A percentile compares a stretch with the other conserved stretches of the same genome.
Conservation (phyloP, 2,888 invertebrate species). For the Willowsia nigromaculata region DNA sequence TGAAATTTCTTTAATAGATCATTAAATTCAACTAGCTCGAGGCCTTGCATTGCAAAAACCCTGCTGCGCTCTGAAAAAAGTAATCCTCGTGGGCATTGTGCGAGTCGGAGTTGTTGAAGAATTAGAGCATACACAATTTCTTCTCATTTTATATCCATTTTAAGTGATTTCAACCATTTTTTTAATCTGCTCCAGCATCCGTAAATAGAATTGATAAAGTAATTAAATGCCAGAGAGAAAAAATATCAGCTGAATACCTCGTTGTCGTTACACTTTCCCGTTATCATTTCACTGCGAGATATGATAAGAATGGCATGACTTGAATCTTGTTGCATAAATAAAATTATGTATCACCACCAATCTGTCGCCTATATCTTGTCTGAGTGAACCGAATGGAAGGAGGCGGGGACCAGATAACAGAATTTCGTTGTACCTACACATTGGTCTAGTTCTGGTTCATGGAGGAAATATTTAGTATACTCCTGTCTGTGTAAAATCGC, state of each 20-base stretch:
- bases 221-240: not conserved
- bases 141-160: too few relatives aligned
- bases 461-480: not conserved
- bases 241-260: slow-evolving; percentile 20
- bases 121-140: too few relatives aligned
- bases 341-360: not conserved
- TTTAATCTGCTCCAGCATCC: too few relatives aligned
- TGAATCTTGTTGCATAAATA: slow-evolving; percentile 2
- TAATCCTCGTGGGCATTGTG: too few relatives aligned
- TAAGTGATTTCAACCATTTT: too few relatives aligned
- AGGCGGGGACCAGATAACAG: slow-evolving; percentile 5
- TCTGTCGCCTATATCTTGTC: not conserved
- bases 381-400: not conserved
- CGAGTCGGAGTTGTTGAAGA: too few relatives aligned
- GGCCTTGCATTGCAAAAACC: too few relatives aligned
- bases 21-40: too few relatives aligned
- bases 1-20: too few relatives aligned
- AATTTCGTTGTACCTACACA: not conserved
- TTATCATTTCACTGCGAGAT: not conserved
- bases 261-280: not conserved
- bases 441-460: not conserved
- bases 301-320: not conserved
- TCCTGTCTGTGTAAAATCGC: not conserved
- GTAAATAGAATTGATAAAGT: not conserved
- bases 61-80: too few relatives aligned